These are phyloP conservation scores for Athene noctua DNA, from an alignment of 2,113 vertebrate genomes.

Conservation along the genomic window DNA sequence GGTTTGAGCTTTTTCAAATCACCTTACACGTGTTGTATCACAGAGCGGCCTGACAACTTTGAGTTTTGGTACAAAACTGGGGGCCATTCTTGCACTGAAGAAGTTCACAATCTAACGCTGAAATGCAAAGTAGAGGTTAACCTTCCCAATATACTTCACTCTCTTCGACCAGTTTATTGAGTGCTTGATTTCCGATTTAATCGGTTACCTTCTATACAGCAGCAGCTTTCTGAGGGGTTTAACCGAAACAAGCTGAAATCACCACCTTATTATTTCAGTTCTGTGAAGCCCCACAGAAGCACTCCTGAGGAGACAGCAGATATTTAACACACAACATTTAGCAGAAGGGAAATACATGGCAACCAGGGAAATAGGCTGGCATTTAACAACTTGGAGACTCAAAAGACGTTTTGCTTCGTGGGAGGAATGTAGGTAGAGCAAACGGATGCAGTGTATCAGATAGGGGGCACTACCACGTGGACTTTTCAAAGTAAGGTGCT, in stretches of 20 bases:
- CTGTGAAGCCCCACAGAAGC: not conserved
- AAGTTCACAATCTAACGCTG: not conserved
- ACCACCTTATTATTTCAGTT: not conserved
- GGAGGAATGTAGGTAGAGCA: not conserved
- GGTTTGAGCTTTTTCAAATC: not conserved
- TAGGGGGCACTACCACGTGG: not conserved
- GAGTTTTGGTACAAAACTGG: not conserved
- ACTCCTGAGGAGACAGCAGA: not conserved
- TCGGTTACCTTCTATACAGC: not conserved
- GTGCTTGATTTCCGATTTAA: not conserved
- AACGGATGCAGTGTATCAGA: not conserved
- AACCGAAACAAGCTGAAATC: not conserved
- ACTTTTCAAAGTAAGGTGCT: not conserved
- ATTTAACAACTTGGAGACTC: not conserved
- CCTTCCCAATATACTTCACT: not conserved
- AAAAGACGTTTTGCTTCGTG: not conserved
- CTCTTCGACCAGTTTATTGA: not conserved
- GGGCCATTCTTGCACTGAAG: not conserved
- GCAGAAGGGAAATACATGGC: not conserved
- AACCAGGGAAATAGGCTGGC: not conserved
- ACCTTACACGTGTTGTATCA: fast-evolving
- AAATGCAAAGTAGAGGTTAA: not conserved
- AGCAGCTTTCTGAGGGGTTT: not conserved
- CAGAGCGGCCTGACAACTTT: not conserved
- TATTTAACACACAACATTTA: not conserved